Percentiles rank a stretch among this genome's conserved stretches.
These are phyloP conservation scores for Ramphastos sulfuratus DNA, from an alignment of 2,113 vertebrate genomes.

Conservation along the genomic window DNA sequence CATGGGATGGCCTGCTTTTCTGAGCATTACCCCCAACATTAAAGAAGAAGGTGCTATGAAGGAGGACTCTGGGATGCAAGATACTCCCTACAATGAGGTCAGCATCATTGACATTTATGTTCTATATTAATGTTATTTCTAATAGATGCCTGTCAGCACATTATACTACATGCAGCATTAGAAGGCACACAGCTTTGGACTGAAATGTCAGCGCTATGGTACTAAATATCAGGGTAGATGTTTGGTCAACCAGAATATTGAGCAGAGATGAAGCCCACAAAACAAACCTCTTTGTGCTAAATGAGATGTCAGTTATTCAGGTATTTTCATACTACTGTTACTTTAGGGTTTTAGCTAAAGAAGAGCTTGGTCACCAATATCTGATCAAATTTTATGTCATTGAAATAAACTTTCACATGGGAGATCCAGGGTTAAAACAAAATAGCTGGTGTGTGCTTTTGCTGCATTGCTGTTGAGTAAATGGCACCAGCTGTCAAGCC, in stretches of 20 bases:
- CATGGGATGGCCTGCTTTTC: constrained; percentile 97
- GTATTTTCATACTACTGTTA: background rate
- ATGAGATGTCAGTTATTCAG: background rate
- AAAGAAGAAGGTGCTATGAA: constrained; percentile 99
- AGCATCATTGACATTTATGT: background rate
- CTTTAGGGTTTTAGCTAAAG: background rate
- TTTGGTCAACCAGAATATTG: background rate
- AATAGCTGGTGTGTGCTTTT: background rate
- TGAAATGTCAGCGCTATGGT: background rate
- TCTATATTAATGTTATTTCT: background rate
- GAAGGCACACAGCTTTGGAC: background rate
- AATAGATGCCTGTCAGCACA: background rate
- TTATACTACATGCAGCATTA: background rate
- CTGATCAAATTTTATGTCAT: background rate
- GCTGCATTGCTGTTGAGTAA: background rate
- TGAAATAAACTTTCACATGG: background rate
- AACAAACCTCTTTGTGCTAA: background rate
- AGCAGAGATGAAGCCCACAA: background rate
- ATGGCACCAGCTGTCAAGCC: background rate
- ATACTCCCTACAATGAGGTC: constrained; percentile 97
- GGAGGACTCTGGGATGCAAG: constrained; percentile 95
- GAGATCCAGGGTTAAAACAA: background rate
- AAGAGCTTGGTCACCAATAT: background rate
- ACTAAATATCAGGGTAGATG: background rate
- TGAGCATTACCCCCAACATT: constrained; percentile 95